Conservation (phyloP, 2,888 invertebrate species). For the Orthosia cruda region DNA sequence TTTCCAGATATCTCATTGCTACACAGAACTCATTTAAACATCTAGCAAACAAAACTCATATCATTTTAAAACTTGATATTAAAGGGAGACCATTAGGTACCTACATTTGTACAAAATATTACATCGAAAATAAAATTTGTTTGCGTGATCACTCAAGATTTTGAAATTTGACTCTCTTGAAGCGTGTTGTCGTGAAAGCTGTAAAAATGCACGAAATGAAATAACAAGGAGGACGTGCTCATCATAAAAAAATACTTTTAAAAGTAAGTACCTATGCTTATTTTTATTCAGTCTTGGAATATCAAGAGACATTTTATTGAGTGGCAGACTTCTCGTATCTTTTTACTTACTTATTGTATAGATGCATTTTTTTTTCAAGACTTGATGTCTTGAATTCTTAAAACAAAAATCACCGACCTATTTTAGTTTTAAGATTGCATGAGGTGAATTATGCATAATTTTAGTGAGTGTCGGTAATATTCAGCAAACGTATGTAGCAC, state of each 20-base stretch:
- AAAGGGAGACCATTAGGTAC: neutral
- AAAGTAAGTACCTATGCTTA: neutral
- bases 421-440: too few relatives aligned
- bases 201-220: constrained; percentile 17
- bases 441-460: too few relatives aligned
- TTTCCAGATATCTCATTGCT: neutral
- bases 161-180: constrained; percentile 25
- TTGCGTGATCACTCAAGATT: constrained; percentile 20
- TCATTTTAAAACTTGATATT: neutral
- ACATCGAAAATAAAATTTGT: constrained; percentile 6
- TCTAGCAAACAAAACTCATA: neutral
- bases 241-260: constrained; percentile 29
- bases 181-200: constrained; percentile 4
- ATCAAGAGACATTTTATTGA: constrained; percentile 7
- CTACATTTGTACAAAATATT: constrained; percentile 4
- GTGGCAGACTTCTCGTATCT: constrained; percentile 12
- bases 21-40: neutral
- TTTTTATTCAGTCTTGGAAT: constrained; percentile 20
- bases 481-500: too few relatives aligned
- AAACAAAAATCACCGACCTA: neutral
- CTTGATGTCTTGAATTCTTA: neutral
- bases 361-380: neutral
- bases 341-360: constrained; percentile 1
- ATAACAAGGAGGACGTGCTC: constrained; percentile 28
- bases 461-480: too few relatives aligned